phyloP scores from a whole-genome alignment of 2,888 invertebrate species.

The Dendrolimus houi region DNA sequence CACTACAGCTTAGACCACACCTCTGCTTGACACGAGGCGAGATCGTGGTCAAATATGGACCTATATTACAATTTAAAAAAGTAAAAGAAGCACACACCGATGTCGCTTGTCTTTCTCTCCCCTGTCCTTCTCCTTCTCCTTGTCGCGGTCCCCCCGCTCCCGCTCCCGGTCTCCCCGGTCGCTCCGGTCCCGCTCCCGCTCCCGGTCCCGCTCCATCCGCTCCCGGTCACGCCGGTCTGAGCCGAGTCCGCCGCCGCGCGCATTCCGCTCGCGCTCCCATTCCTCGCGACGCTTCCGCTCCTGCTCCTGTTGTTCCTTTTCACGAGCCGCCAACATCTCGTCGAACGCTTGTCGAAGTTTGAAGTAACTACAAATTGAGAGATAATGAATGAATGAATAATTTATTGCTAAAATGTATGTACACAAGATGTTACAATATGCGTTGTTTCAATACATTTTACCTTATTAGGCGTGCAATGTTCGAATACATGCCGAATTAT shows the following conservation, averaged over 20 bases:
- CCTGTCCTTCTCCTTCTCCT: constrained; percentile 16
- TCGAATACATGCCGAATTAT: no score
- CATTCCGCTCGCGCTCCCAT: constrained; percentile 47
- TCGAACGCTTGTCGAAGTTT: constrained; percentile 82
- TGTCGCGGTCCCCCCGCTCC: constrained; percentile 22
- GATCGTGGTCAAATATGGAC: no score
- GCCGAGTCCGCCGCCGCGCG: constrained; percentile 53
- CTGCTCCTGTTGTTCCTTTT: constrained; percentile 78
- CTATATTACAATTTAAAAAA: no score
- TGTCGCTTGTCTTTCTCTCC: constrained; percentile 15
- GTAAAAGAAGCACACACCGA: constrained; percentile 3
- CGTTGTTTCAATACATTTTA: no score
- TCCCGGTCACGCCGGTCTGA: constrained; percentile 61
- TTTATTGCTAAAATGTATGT: no score
- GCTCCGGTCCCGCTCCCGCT: constrained; percentile 45
- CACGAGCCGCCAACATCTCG: constrained; percentile 78
- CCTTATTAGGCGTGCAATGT: no score
- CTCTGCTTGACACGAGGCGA: no score
- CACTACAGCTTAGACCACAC: no score
- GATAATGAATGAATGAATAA: no score
- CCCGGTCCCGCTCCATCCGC: constrained; percentile 59
- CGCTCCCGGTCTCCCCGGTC: constrained; percentile 21
- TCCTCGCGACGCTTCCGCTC: constrained; percentile 62
- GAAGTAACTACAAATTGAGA: constrained; percentile 66
- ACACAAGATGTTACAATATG: no score